A percentile compares a stretch with the other conserved stretches of the same genome.
These are phyloP conservation scores for Blastobasis adustella DNA, from an alignment of 2,888 invertebrate genomes.

Conservation along the genomic window DNA sequence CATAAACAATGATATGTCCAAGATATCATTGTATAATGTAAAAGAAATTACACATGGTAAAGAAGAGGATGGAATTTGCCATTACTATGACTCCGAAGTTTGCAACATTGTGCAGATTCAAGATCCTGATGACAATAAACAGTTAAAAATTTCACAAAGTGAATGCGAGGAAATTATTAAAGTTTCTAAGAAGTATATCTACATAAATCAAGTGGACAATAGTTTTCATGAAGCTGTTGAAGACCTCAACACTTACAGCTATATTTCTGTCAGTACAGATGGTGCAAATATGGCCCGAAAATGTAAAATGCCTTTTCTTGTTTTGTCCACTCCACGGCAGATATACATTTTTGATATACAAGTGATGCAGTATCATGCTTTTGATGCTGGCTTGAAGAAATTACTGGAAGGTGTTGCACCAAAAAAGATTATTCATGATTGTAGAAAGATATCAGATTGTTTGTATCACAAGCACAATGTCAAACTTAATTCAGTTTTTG, in stretches of 20 bases:
- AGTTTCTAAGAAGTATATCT: conserved; percentile 55
- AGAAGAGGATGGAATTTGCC: conserved; percentile 46
- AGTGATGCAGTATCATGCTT: conserved; percentile 64
- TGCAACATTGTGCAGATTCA: conserved; percentile 56
- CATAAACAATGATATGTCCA: conserved; percentile 59
- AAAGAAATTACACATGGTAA: conserved; percentile 48
- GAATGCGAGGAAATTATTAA: conserved; percentile 59
- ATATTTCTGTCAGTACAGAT: conserved; percentile 56
- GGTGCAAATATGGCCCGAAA: conserved; percentile 67
- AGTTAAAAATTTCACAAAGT: conserved; percentile 54
- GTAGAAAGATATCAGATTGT: conserved; percentile 73
- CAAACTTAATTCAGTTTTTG: conserved; percentile 74
- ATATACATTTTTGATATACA: conserved; percentile 69
- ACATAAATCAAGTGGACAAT: conserved; percentile 63
- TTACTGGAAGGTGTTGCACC: conserved; percentile 57
- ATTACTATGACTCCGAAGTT: conserved; percentile 60
- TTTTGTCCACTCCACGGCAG: conserved; percentile 56
- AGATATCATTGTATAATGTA: conserved; percentile 59
- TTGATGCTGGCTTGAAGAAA: conserved; percentile 64
- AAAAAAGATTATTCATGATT: conserved; percentile 76
- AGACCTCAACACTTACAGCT: conserved; percentile 47
- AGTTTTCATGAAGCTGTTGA: conserved; percentile 55
- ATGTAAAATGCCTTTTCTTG: conserved; percentile 63
- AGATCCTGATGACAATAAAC: conserved; percentile 38
- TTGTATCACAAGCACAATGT: conserved; percentile 74